Evolutionary conservation across 2,113 vertebrate genomes (phyloP).

Genomic region (Leptocoma aspasia): DNA sequence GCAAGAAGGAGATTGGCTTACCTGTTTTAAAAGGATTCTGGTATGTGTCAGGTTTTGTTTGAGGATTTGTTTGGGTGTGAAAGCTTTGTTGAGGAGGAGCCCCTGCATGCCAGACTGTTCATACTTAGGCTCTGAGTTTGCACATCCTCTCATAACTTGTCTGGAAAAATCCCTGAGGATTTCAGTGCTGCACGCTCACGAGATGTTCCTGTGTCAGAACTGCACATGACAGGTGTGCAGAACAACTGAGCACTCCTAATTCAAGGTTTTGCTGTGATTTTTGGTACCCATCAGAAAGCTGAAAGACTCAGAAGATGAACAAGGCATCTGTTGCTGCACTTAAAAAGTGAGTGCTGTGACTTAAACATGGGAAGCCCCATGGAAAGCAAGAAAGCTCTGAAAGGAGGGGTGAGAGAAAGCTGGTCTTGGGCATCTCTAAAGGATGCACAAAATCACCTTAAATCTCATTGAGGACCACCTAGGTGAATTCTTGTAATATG

Average conservation of each 20-base stretch:
- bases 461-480: neutral
- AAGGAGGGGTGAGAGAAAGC: neutral
- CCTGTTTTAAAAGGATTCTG: neutral
- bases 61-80: neutral
- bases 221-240: neutral
- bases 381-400: neutral
- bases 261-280: neutral
- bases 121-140: neutral
- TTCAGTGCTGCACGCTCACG: neutral
- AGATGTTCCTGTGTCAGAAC: neutral
- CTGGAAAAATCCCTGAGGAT: neutral
- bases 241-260: neutral
- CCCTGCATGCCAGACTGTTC: neutral
- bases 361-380: neutral
- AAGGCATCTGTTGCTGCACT: neutral
- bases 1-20: neutral
- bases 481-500: neutral
- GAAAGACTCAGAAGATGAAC: neutral
- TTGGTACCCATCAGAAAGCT: neutral
- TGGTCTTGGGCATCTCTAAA: neutral
- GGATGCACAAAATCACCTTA: neutral
- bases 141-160: neutral
- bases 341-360: neutral
- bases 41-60: neutral
- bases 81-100: neutral